Base-by-base conservation (phyloP, 1,140 invertebrate species). In the Papilio aristodemus region DNA sequence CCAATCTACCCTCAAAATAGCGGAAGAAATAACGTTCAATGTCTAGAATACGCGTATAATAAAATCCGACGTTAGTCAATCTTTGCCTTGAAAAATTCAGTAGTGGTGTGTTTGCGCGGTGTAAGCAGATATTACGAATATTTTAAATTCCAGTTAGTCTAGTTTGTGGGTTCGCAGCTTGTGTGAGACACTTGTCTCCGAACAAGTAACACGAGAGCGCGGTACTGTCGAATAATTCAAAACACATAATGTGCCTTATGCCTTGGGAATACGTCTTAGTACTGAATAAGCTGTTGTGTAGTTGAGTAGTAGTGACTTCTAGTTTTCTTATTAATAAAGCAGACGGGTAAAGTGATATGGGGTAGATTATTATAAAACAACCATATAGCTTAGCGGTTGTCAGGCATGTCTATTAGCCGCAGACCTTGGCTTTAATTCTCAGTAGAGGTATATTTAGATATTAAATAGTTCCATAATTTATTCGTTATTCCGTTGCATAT, bases 131-230 rank as follows among this genome's bases (percentile, higher is more conserved):
- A 25, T 66, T 50, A 66, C 43, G 50, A 27, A 27, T 66, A 32
- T 32, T 66, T 66, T 46, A 46, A 66, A 66, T 66, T 66, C 25
- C 43, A 66, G 63, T 66, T 46, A 66, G 25, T 66, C 63, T 50
- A 66, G 63, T 66, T 66, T 66, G 39, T 25, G 19, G 43, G 27
- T 38, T 66, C 38, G 17, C 22, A 54, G 46, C 19, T 19, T 19
- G 13, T 32, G 41, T 46, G 63, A 50, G 63, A 66, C 41, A 66
- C 36, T 66, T 50, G 63, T 66, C 63, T 14, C 63, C 25, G 41
- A 66, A 10, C 38, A 43, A 64, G 63, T 36, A 66, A 66, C 43
- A 50, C 32, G 63, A 66, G 63, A 66, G 39, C 11, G 13, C 13
- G 36, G 25, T 14, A 27, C 22, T n/a, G 39, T 32, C 46, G 17